A percentile compares a stretch with the other conserved stretches of the same genome.
phyloP scores from a whole-genome alignment of 1,140 invertebrate genomes.

The Lasioglossum baleicum region DNA sequence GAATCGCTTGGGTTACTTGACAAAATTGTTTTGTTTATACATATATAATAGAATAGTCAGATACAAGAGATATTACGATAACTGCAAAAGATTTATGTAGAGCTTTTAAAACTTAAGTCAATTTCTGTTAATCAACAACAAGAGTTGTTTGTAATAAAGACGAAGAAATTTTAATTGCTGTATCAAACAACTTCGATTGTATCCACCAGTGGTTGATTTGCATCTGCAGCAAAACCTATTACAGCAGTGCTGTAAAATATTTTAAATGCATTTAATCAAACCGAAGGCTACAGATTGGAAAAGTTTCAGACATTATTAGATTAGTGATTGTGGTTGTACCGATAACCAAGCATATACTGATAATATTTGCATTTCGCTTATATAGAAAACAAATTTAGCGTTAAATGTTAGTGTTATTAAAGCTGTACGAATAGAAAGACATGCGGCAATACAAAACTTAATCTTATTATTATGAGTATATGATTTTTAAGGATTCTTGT shows the following conservation, averaged over 20 bases:
- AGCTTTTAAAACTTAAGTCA: background rate
- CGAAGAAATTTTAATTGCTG: slow-evolving; percentile 23
- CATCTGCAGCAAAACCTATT: slow-evolving; percentile 74
- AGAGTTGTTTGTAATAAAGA: slow-evolving; percentile 8
- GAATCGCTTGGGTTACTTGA: too few relatives aligned
- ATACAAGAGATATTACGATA: background rate
- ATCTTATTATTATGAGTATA: background rate
- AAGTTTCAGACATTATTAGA: background rate
- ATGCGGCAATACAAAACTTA: slow-evolving; percentile 35
- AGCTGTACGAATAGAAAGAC: background rate
- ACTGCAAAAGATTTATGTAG: slow-evolving; percentile 16
- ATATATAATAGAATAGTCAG: background rate
- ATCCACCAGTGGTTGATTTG: slow-evolving; percentile 73
- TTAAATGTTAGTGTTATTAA: background rate
- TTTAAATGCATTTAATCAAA: slow-evolving; percentile 26
- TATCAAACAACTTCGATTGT: slow-evolving; percentile 65
- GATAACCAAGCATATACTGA: background rate
- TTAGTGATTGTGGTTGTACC: background rate
- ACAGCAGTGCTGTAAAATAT: slow-evolving; percentile 78
- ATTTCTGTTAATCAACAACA: background rate
- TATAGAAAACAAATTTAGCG: background rate
- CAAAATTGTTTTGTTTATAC: background rate
- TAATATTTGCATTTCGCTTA: background rate
- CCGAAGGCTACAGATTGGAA: background rate
- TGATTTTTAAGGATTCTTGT: background rate